These are phyloP conservation scores for Procambarus virginalis DNA, from an alignment of 1,140 invertebrate genomes.

Conservation along the genomic window DNA sequence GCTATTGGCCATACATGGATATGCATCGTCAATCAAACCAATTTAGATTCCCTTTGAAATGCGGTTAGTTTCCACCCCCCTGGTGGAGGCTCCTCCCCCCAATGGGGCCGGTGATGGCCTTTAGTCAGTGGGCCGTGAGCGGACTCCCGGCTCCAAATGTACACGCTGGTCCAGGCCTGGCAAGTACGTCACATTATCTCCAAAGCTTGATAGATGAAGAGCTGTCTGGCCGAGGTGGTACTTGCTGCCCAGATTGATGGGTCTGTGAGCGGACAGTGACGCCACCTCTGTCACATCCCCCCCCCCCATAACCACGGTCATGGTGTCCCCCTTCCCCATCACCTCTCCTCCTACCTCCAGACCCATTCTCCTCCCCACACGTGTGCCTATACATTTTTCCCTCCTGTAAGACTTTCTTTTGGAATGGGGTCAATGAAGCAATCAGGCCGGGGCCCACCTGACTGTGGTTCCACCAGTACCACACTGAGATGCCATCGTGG, in stretches of 20 bases:
- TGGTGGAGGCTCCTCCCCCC: not conserved
- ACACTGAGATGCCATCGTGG: no score
- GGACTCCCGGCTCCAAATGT: constrained; percentile 33
- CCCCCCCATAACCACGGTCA: no score
- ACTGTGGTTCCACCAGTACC: no score
- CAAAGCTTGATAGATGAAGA: constrained; percentile 60
- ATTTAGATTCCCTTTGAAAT: constrained; percentile 63
- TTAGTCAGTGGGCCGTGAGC: not conserved
- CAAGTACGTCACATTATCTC: constrained; percentile 47
- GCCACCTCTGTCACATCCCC: no score
- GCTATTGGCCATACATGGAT: constrained; percentile 63
- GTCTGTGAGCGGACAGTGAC: not conserved
- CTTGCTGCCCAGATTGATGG: constrained; percentile 24
- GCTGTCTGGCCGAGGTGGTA: constrained; percentile 40
- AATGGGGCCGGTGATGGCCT: not conserved
- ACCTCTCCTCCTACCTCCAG: no score
- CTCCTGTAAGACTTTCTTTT: no score
- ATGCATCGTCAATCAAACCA: constrained; percentile 66
- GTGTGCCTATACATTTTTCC: no score
- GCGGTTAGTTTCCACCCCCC: constrained; percentile 43
- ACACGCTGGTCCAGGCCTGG: constrained; percentile 12
- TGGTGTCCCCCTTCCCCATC: no score
- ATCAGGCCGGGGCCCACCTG: no score
- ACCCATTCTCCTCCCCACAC: no score
- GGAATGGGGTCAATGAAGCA: no score